These are phyloP conservation scores for Aldrovandia affinis DNA, from an alignment of 2,797 vertebrate species.

Conservation along the genomic window DNA sequence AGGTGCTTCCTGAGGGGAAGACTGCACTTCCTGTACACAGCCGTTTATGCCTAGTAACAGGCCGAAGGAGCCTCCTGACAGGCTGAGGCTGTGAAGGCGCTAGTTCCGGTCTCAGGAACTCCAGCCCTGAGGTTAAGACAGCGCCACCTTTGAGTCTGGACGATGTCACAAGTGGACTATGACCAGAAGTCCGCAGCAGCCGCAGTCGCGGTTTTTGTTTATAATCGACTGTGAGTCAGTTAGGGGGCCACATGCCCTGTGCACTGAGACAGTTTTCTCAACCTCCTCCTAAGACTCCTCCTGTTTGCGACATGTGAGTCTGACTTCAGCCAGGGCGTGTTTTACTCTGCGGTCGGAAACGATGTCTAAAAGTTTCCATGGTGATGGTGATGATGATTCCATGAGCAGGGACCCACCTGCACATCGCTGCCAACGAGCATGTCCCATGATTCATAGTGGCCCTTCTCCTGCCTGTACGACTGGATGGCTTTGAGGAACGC, in stretches of 20 bases:
- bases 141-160: neutral
- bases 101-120: neutral
- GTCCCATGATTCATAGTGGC: conserved; percentile 86
- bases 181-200: no score
- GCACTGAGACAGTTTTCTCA: neutral
- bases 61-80: neutral
- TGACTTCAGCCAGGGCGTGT: neutral
- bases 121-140: neutral
- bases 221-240: neutral
- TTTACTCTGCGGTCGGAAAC: neutral
- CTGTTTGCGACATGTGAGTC: neutral
- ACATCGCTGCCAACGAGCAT: conserved; percentile 81
- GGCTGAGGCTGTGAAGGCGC: neutral
- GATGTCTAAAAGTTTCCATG: neutral
- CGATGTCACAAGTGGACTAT: neutral
- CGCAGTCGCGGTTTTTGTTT: no score
- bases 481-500: conserved; percentile 82
- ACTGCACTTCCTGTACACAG: conserved; percentile 41
- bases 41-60: neutral
- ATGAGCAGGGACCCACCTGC: conserved; percentile 69
- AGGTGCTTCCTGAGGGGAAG: conserved; percentile 45
- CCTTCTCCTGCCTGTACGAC: conserved; percentile 86
- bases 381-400: neutral
- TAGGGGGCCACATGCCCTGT: neutral
- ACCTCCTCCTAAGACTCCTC: neutral